These are phyloP conservation scores for Schizothorax lantsangensis DNA, from an alignment of 2,797 vertebrate genomes.

Conservation along the genomic window DNA sequence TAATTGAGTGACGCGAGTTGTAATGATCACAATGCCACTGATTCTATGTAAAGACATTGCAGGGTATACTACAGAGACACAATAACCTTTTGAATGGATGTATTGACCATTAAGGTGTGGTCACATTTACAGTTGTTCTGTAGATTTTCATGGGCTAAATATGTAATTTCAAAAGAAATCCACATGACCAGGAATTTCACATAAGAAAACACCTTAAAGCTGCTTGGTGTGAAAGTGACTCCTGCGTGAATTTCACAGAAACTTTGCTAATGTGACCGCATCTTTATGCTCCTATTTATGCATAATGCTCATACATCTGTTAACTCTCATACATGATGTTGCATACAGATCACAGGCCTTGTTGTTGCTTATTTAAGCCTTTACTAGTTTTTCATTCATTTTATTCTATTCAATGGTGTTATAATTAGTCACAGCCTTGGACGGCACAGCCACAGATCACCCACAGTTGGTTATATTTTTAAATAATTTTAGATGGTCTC, in stretches of 20 bases:
- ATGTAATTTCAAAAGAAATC: background rate
- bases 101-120: background rate
- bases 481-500: background rate
- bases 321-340: constrained; percentile 11
- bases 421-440: background rate
- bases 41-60: constrained; percentile 7
- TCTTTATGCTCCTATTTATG: background rate
- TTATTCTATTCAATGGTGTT: background rate
- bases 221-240: background rate
- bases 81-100: constrained; percentile 9
- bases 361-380: background rate
- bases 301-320: background rate
- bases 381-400: background rate
- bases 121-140: background rate
- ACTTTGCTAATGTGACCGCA: background rate
- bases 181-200: background rate
- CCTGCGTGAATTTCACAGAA: background rate
- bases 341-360: constrained; percentile 17
- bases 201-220: background rate
- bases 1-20: background rate
- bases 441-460: background rate
- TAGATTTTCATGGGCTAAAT: background rate
- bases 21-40: background rate
- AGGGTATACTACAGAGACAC: background rate
- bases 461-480: background rate